Evolutionary conservation across 2,888 invertebrate species (phyloP), one percentile per base, ranked within the genome.

Genomic region (Sipha maydis): DNA sequence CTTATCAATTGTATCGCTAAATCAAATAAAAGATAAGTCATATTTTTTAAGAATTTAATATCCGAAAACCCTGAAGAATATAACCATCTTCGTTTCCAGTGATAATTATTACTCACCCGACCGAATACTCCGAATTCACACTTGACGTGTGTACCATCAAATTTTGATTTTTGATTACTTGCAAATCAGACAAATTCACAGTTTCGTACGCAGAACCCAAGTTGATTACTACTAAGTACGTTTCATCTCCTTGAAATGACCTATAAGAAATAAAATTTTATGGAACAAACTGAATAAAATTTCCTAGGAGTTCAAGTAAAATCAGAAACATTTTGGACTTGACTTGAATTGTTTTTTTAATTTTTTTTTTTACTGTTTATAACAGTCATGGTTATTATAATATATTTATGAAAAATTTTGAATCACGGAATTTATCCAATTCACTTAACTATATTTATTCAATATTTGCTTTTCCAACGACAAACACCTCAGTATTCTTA

Each of bases 1-100:
- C 92, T 3, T 91, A 91, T 0, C 93, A 92, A 90, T 93, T 93
- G 94, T 94, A 95, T 89, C 93, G 92, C 96, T 96, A 96, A 0
- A 94, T 94, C 0, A 94, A 0, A 94, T 95, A 3, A 28, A 8
- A 8, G 5, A 75, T 34, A 21, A 73, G 3, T 7, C 28, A 73
- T 7, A 34, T n/a, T 25, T 14, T n/a, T 31, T 31, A 28, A n/a
- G 5, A 71, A n/a, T 56, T 56, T 56, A 56, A 56, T 56, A 56
- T 14, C 56, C 56, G 56, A 56, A 56, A 56, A 1, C 56, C 56
- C 14, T 21, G 56, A 11, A 21, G 1, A 69, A 11, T 28, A 28
- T 48, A 69, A 69, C 8, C 34, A n/a, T 19, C 69, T 14, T 71
- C n/a, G 54, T 54, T 54, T 38, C 38, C 38, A 56, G 21, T 61